Evolutionary conservation across 2,888 invertebrate genomes (phyloP), one percentile per base, ranked within the genome.

Genomic region (Diogma glabrata): DNA sequence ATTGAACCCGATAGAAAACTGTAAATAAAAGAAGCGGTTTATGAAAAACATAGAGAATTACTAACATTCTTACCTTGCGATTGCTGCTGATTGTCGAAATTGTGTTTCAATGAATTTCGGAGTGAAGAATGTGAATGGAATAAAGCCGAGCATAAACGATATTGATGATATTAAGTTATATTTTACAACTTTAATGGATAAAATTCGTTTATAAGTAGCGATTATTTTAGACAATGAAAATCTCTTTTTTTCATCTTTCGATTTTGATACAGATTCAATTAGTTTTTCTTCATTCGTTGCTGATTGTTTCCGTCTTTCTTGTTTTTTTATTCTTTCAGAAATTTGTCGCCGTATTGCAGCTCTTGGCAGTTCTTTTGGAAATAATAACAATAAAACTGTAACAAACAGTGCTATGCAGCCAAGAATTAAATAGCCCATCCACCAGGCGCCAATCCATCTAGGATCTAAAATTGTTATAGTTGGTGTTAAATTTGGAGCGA

Each of bases 101-200:
- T 82, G 81, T 0, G 79, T 81, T 66, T 84, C 83, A 51, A 84
- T 79, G 60, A 82, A 81, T 62, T 84, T 84, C 1, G 84, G 82
- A 69, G 82, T 73, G 62, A 81, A 84, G 28, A 82, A 81, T 73
- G 80, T 80, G 58, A 79, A 79, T 0, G 81, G 81, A 72, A 77
- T 75, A 62, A 76, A 77, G 2, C 78, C 77, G 61, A 78, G 64
- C 53, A 81, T 73, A n/a, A n/a, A n/a, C 57, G n/a, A 19, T 12
- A 43, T 22, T 10, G 2, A 12, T 6, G 20, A 43, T 12, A 43
- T 20, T 20, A 20, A n/a, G 10, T 43, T 43, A 12, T 20, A 20
- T 10, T 20, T 20, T 6, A 20, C 7, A 10, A 43, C 40, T 43
- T 43, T 43, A 19, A 20, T 43, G 12, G 4, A 20, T 10, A 20